Base-by-base conservation (phyloP, 2,113 vertebrate species). In the Anoplopoma fimbria region DNA sequence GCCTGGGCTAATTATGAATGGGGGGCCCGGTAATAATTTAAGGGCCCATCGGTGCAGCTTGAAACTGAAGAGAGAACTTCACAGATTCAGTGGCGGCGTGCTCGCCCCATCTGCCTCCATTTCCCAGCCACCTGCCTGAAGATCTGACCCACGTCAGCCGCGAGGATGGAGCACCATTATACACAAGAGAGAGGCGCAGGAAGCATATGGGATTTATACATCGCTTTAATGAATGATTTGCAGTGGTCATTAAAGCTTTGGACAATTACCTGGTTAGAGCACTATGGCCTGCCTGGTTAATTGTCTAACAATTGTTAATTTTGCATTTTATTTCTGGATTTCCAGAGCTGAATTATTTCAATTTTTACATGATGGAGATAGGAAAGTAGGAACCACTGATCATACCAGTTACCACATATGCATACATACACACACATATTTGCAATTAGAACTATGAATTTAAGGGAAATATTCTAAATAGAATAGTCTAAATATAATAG, bases 1-100 rank as follows among this genome's bases (percentile, higher is more conserved):
- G 89, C 89, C 77, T 34, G 88, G 92, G 93, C 91, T 95, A 94
- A 95, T 95, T 95, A 94, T 95, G 91, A 94, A 94, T 90, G 91
- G 92, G 91, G 91, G 94, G 90, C 89, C 92, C 69, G 31, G 92
- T 90, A 92, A 93, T 94, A 94, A 94, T 94, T 95, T 90, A 94
- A 94, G 93, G 92, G 92, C 89, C 89, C 93, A 88, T 93, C 92
- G 91, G 88, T 91, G 90, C 92, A 83, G 93, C 91, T 93, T 92
- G 89, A 92, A 92, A 91, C 82, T 90, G 92, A 90, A 91, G 93
- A 92, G 90, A 90, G 82, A 92, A 92, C 87, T 93, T 93, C 86
- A 88, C 89, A 89, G 87, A 93, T 94, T 91, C 89, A 86, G 90
- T 38, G 87, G 85, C 84, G 88, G 86, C 69, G 84, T 79, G 40